These are phyloP conservation scores for Notamacropus eugenii DNA, from an alignment of 2,797 vertebrate species.

Conservation along the genomic window DNA sequence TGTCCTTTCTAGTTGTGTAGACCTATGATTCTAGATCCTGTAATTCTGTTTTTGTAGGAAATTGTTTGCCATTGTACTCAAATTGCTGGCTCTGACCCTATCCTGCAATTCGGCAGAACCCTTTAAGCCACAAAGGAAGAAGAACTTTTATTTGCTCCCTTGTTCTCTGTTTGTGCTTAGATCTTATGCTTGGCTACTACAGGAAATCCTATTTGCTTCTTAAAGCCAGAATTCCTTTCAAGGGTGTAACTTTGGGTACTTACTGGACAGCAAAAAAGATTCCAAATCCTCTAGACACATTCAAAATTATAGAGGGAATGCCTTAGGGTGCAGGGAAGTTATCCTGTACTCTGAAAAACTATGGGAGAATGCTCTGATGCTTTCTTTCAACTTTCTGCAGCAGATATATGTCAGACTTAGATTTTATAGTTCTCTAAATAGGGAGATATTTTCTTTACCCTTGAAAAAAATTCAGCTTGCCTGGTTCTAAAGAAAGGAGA, in stretches of 20 bases:
- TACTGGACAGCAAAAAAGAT: conserved; percentile 19
- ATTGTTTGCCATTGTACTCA: too few species aligned
- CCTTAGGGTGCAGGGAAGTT: not conserved
- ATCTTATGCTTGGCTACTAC: not conserved
- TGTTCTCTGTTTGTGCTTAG: not conserved
- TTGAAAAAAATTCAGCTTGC: conserved; percentile 46
- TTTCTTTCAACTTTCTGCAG: conserved; percentile 27
- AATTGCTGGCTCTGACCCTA: too few species aligned
- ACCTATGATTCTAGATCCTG: too few species aligned
- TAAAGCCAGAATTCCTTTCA: not conserved
- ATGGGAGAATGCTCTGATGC: not conserved
- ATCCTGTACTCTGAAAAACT: conserved; percentile 16
- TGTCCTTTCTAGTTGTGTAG: too few species aligned
- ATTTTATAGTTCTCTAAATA: not conserved
- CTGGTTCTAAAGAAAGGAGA: conserved; percentile 33
- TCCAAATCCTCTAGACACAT: not conserved
- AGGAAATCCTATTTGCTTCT: not conserved
- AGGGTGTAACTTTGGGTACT: conserved; percentile 31
- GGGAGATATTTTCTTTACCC: conserved; percentile 29
- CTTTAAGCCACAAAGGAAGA: not conserved
- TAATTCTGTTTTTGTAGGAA: too few species aligned
- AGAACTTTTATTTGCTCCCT: not conserved
- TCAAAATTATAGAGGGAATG: conserved; percentile 10
- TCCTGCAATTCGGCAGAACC: not conserved
- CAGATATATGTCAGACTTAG: conserved; percentile 9